Evolutionary conservation across 2,113 vertebrate species (phyloP), one percentile per base, ranked within the genome.

Genomic region (Python bivittatus): DNA sequence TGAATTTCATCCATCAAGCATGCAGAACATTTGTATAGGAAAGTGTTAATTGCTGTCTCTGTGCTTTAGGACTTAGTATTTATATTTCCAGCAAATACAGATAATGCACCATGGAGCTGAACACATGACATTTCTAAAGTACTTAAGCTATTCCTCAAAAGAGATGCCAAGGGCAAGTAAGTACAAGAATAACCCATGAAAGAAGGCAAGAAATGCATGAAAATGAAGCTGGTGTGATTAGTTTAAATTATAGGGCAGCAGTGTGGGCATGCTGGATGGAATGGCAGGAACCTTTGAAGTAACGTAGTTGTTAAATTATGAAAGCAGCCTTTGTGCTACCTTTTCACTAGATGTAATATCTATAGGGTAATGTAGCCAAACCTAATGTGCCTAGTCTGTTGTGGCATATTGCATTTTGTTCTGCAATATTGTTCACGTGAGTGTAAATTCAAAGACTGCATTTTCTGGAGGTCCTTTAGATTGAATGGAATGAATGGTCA

Each of bases 241-340:
- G 27, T 89, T 79, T 91, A 85, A 89, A 91, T 89, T 86, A 89
- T 68, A 91, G 87, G 86, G 79, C 90, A 58, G 79, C 57, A 64
- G n/a, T 29, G 23, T 89, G 90, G 90, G 90, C 58, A 72, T 52
- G 52, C 52, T 72, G 87, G 87, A 57, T 91, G 79, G 72, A 91
- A 86, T 84, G 79, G 57, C 86, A 91, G 90, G 64, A 91, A n/a
- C 44, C 90, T 91, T 88, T 93, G 92, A 93, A 93, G 68, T 72
- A 89, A 93, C 60, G 38, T 89, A 89, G 93, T 58, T 58, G 87
- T 91, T 89, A 86, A 72, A 6, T 57, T 93, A 60, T 93, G 91
- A 91, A 93, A 91, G 57, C 86, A 91, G 72, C 58, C 72, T 42
- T 92, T 92, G 60, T 92, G 57, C 56, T 92, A 88, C 54, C 87